These are phyloP conservation scores for Lepilemur septentrionalis DNA, from an alignment of 2,797 vertebrate genomes.

Conservation along the genomic window DNA sequence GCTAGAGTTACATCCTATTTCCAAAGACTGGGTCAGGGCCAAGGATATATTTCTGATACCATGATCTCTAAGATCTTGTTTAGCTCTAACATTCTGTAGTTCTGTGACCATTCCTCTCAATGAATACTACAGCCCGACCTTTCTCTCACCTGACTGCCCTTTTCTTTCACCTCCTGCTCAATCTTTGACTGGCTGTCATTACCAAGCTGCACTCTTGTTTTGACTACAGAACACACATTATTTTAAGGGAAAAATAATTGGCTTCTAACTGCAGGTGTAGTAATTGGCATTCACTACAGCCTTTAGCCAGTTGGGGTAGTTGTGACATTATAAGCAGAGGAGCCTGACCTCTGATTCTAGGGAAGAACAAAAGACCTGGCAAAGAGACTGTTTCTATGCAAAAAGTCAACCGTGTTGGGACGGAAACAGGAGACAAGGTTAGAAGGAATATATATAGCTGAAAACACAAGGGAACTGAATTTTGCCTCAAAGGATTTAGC, in stretches of 20 bases:
- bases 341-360: conserved; percentile 60
- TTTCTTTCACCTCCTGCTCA: conserved; percentile 22
- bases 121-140: conserved; percentile 32
- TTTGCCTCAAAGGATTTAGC: conserved; percentile 25
- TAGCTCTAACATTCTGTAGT: conserved; percentile 1
- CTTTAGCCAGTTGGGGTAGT: conserved; percentile 35
- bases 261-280: conserved; percentile 51
- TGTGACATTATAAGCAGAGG: conserved; percentile 30
- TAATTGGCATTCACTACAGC: conserved; percentile 60
- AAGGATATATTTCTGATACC: background rate
- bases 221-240: conserved; percentile 32
- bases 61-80: conserved; percentile 45
- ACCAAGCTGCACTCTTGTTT: conserved; percentile 33
- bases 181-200: background rate
- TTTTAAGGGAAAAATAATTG: conserved; percentile 70
- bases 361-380: conserved; percentile 22
- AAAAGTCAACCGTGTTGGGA: background rate
- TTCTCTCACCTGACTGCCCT: conserved; percentile 2
- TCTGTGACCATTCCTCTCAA: conserved; percentile 23
- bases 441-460: background rate
- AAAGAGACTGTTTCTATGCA: conserved; percentile 1
- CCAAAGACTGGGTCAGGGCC: background rate
- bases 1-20: background rate
- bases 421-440: background rate
- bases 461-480: conserved; percentile 26